phyloP scores from a whole-genome alignment of 2,888 invertebrate genomes.

The Ectemnius cavifrons region DNA sequence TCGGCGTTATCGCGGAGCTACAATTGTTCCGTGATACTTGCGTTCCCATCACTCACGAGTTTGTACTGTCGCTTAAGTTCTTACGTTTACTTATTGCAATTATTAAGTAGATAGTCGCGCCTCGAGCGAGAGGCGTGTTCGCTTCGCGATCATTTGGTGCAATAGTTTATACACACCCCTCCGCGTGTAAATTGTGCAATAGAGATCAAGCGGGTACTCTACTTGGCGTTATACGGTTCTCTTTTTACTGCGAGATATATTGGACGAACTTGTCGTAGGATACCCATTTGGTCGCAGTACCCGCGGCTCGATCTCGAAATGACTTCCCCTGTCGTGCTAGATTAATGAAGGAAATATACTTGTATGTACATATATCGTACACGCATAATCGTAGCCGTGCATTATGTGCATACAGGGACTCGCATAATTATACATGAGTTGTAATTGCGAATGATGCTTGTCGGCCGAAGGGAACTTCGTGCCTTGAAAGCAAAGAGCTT shows the following conservation, averaged over 20 bases:
- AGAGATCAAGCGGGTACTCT: slow-evolving; percentile 38
- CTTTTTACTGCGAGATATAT: not conserved
- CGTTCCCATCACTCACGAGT: slow-evolving; percentile 14
- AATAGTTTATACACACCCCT: slow-evolving; percentile 41
- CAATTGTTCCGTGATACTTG: slow-evolving; percentile 17
- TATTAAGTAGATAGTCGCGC: slow-evolving; percentile 13
- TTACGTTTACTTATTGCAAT: slow-evolving; percentile 16
- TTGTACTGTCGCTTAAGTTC: slow-evolving; percentile 11
- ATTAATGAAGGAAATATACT: slow-evolving; percentile 31
- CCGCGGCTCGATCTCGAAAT: slow-evolving; percentile 47
- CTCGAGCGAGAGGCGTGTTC: slow-evolving; percentile 25
- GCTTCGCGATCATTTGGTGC: slow-evolving; percentile 52
- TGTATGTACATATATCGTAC: slow-evolving; percentile 37
- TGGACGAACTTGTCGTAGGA: too few relatives aligned
- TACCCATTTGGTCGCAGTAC: slow-evolving; percentile 25
- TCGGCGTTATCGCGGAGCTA: slow-evolving; percentile 12
- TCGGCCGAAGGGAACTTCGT: slow-evolving; percentile 19
- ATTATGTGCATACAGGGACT: slow-evolving; percentile 1
- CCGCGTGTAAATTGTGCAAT: slow-evolving; percentile 41
- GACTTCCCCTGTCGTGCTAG: slow-evolving; percentile 42
- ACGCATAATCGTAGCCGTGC: slow-evolving; percentile 5
- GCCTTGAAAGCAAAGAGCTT: slow-evolving; percentile 37
- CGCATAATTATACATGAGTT: slow-evolving; percentile 20
- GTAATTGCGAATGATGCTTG: slow-evolving; percentile 13
- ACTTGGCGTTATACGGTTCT: slow-evolving; percentile 11